Percentiles rank a stretch among this genome's conserved stretches.
phyloP scores from a whole-genome alignment of 1,140 invertebrate genomes.

The Acromyrmex charruanus region DNA sequence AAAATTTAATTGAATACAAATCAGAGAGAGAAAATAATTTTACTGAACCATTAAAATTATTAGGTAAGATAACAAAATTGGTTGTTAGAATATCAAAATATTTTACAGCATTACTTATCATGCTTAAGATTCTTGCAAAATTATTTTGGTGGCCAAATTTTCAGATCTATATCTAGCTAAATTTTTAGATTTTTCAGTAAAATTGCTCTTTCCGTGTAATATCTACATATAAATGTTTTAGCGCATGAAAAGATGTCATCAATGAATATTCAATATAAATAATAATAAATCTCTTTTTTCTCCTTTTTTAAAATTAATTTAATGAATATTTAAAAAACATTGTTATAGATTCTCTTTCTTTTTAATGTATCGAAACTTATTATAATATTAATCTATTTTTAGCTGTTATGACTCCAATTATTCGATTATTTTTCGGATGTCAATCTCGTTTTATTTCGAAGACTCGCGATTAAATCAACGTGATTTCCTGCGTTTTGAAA shows the following conservation, averaged over 20 bases:
- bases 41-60: no score
- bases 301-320: not conserved
- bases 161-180: no score
- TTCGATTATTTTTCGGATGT: not conserved
- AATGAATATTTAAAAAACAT: not conserved
- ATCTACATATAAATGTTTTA: no score
- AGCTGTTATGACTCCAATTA: not conserved
- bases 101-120: no score
- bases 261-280: not conserved
- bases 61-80: no score
- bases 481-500: constrained; percentile 24
- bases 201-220: no score
- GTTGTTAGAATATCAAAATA: no score
- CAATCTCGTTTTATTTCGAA: not conserved
- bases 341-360: not conserved
- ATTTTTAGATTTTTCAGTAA: no score
- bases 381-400: not conserved
- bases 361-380: not conserved
- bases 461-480: constrained; percentile 1
- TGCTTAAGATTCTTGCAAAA: no score
- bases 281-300: not conserved
- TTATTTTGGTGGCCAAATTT: no score
- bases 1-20: no score
- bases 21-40: no score
- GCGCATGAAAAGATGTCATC: not conserved